Evolutionary conservation across 2,797 vertebrate genomes (phyloP), one percentile per base, ranked within the genome.

Genomic region (Sebastes iracundus): DNA sequence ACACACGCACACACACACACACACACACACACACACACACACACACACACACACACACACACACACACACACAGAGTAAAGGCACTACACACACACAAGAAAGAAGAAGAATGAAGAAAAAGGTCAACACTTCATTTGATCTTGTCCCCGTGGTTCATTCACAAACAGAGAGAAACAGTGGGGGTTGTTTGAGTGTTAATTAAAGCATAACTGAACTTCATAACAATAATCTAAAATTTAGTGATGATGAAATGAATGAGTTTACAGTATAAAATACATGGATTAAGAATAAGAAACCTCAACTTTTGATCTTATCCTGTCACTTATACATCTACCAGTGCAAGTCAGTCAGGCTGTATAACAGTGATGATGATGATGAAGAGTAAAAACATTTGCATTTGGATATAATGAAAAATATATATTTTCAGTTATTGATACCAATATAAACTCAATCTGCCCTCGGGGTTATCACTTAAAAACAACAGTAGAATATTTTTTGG

Each of bases 91-190:
- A 33, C 23, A 42, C 14, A 42, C 38, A 42, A 13, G 23, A 59
- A 42, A 13, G 49, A 49, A 13, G 49, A 49, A 74, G 52, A 67
- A 74, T 32, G 28, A 75, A 78, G 56, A 78, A 82, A 78, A 82
- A 78, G 77, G 72, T 83, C 74, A 90, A 5, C 2, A 5, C 56
- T 64, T 59, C 72, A 74, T 77, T 27, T 38, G 60, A 22, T 72
- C 10, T 32, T 66, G 42, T 72, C 49, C 49, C 49, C 60, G 1
- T 23, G 53, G n/a, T 46, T 59, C 11, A 35, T 33, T 27, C 22
- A 56, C 28, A 72, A 72, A 67, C n/a, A 68, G 12, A 23, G 25
- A 33, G 5, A 25, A 28, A 58, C 6, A 23, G 46, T 3, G 35
- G 5, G 56, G n/a, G 56, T 3, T 75, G 58, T 63, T 63, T 20